A percentile compares a stretch with the other conserved stretches of the same genome.
Evolutionary conservation across 1,140 invertebrate genomes (phyloP).

Genomic region (Oreohelix idahoensis): DNA sequence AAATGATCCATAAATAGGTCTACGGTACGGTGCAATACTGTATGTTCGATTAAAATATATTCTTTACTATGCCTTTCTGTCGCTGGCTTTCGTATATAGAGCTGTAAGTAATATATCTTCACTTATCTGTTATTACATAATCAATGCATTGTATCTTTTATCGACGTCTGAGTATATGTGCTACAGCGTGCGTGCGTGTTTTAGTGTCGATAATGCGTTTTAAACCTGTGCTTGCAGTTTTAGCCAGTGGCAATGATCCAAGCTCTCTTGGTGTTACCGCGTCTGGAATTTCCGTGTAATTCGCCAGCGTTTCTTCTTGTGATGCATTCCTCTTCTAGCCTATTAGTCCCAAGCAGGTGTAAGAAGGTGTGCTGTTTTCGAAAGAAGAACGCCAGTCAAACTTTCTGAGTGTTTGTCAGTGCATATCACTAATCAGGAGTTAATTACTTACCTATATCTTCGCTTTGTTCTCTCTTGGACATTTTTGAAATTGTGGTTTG

Average conservation of each 20-base stretch:
- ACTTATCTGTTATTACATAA: not conserved
- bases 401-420: not conserved
- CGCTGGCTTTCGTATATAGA: too few relatives aligned
- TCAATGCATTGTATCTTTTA: not conserved
- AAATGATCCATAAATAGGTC: too few relatives aligned
- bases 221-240: not conserved
- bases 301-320: not conserved
- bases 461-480: not conserved
- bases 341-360: not conserved
- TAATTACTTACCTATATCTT: not conserved
- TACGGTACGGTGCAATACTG: too few relatives aligned
- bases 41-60: too few relatives aligned
- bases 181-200: not conserved
- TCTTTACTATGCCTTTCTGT: too few relatives aligned
- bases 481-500: too few relatives aligned
- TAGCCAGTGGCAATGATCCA: conserved; percentile 1
- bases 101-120: not conserved
- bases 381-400: not conserved
- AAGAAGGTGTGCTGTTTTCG: not conserved
- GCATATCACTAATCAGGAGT: not conserved
- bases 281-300: not conserved
- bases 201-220: not conserved
- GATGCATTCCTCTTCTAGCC: not conserved
- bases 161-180: not conserved
- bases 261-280: not conserved